Evolutionary conservation across 1,140 invertebrate species (phyloP), one percentile per base, ranked within the genome.

Genomic region (Drosophila varians): DNA sequence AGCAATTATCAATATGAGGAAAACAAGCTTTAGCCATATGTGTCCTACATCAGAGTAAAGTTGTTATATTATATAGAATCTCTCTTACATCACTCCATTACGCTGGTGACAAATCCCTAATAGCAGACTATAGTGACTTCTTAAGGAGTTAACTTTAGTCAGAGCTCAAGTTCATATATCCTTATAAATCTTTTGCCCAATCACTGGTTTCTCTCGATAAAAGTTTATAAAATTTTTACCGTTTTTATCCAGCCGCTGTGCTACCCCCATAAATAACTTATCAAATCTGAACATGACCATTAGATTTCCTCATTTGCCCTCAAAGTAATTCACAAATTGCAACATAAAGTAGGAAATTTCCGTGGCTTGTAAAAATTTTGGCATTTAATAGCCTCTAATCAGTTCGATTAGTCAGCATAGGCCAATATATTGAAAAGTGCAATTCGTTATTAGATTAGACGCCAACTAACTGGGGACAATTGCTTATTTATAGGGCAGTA

Each of bases 401-500:
- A 38, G 31, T 61, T 54, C 43, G 11, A 14, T 12, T 57, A 8
- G n/a, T 42, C 43, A 40, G n/a, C 16, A 51, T 45, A 46, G 53
- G 11, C 46, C 45, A 45, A 14, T 1, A 19, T 14, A 21, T 14
- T 34, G 9, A 23, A 23, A 48, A 36, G n/a, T 61, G 47, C 38
- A 38, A 12, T 0, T 0, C 16, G 11, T 46, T 51, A 71, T 70
- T 66, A 14, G 16, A 4, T 18, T 42, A 12, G 6, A 38, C n/a
- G 5, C 5, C 38, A 28, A 31, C 43, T 14, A 48, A 19, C 9
- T 23, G 9, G 43, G 34, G 45, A 62, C 26, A 56, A 62, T 76
- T 75, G 55, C 38, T 61, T 51, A 46, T 70, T 76, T 76, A 76
- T 76, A 12, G 52, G 52, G 42, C 40, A 58, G 60, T 49, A 58